Conservation (phyloP, 2,113 vertebrate genomes). For the Oceanodroma tethys region DNA sequence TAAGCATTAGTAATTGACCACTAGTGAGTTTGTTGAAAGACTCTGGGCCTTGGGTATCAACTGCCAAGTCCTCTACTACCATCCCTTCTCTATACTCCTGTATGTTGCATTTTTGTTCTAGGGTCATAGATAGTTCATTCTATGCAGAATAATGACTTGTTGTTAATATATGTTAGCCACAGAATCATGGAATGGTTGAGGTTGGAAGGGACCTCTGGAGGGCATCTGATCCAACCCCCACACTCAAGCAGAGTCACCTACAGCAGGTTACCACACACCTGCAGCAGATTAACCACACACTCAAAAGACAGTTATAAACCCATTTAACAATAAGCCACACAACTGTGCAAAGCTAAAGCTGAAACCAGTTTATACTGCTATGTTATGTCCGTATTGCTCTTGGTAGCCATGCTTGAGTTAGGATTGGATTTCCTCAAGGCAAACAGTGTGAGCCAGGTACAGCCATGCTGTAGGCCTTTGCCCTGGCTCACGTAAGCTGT, state of each 20-base stretch:
- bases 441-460: background rate
- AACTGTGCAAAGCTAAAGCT: background rate
- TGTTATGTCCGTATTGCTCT: background rate
- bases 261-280: background rate
- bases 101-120: background rate
- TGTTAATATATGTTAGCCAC: background rate
- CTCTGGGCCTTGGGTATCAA: background rate
- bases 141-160: background rate
- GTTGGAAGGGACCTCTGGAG: background rate
- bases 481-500: rapidly evolving
- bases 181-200: background rate
- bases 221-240: rapidly evolving
- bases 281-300: background rate
- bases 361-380: background rate
- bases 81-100: background rate
- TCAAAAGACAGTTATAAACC: background rate
- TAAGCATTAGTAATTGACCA: background rate
- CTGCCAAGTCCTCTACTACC: background rate
- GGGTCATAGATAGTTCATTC: background rate
- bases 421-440: background rate
- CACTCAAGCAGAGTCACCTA: background rate
- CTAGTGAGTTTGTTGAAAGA: background rate
- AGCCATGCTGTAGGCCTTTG: background rate
- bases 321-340: background rate
- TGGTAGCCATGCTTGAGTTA: background rate